Evolutionary conservation across 2,888 invertebrate genomes (phyloP).

Genomic region (Plagiodera versicolora): DNA sequence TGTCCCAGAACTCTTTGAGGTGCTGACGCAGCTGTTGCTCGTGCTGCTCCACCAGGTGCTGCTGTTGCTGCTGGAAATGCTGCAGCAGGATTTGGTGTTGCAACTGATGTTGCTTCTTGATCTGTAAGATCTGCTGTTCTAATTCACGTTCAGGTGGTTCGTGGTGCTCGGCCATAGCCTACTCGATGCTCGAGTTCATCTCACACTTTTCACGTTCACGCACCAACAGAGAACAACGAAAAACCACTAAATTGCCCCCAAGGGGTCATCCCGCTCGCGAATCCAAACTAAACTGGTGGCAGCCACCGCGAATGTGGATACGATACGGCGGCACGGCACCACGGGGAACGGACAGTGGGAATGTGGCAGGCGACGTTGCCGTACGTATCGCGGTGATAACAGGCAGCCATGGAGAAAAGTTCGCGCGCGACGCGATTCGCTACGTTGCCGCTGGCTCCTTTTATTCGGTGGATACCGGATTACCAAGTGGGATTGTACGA

Average conservation of each 20-base stretch:
- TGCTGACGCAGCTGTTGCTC: constrained; percentile 88
- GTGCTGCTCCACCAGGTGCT: constrained; percentile 87
- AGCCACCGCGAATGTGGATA: constrained; percentile 6
- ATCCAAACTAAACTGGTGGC: constrained; percentile 27
- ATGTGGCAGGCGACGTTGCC: constrained; percentile 47
- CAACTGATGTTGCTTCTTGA: constrained; percentile 91
- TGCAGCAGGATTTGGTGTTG: constrained; percentile 90
- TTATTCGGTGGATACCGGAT: neutral
- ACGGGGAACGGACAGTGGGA: constrained; percentile 39
- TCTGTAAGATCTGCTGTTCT: constrained; percentile 65
- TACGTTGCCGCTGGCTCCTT: neutral
- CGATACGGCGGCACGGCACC: constrained; percentile 2
- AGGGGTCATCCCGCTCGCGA: constrained; percentile 54
- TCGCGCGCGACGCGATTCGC: neutral
- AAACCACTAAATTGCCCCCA: constrained; percentile 14
- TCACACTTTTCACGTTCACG: constrained; percentile 27
- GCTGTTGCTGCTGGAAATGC: constrained; percentile 89
- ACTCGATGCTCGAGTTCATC: constrained; percentile 30
- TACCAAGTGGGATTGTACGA: no score
- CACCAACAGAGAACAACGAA: constrained; percentile 13
- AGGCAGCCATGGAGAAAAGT: neutral
- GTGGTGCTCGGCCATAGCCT: constrained; percentile 52
- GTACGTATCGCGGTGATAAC: neutral
- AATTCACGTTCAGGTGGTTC: constrained; percentile 54
- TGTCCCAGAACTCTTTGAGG: constrained; percentile 90